These are phyloP conservation scores for Scaptomyza tumidula DNA, from an alignment of 2,888 invertebrate species.

Conservation along the genomic window DNA sequence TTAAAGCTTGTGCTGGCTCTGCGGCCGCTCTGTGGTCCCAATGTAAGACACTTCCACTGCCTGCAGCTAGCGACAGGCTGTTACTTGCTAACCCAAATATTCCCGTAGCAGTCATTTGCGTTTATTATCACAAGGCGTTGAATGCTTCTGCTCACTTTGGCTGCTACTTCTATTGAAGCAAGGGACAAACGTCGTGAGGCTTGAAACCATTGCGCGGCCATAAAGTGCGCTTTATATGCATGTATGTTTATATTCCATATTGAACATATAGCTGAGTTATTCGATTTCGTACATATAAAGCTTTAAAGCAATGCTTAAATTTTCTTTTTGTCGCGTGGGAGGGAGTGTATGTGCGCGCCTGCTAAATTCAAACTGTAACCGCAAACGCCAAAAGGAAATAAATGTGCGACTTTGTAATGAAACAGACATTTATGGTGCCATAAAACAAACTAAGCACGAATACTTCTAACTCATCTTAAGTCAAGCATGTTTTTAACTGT, in stretches of 20 bases:
- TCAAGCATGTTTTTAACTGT: constrained; percentile 25
- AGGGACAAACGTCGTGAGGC: constrained; percentile 10
- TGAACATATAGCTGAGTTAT: constrained; percentile 62
- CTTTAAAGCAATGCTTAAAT: constrained; percentile 61
- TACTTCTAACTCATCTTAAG: constrained; percentile 72
- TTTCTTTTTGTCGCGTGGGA: constrained; percentile 45
- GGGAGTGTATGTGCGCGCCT: constrained; percentile 17
- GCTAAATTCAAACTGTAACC: constrained; percentile 62
- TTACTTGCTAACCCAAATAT: constrained; percentile 62
- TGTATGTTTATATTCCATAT: constrained; percentile 40
- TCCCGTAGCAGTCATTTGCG: constrained; percentile 77
- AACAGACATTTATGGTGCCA: constrained; percentile 77
- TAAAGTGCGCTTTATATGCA: constrained; percentile 32
- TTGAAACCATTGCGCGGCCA: constrained; percentile 15
- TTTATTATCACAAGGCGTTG: constrained; percentile 72
- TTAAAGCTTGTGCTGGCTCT: constrained; percentile 21
- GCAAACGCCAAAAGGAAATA: constrained; percentile 67
- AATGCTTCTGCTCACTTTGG: constrained; percentile 25
- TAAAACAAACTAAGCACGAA: constrained; percentile 76
- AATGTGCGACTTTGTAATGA: constrained; percentile 77
- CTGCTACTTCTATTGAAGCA: not conserved
- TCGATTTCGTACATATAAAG: constrained; percentile 59
- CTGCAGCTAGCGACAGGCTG: constrained; percentile 43
- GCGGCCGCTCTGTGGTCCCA: constrained; percentile 32
- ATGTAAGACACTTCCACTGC: constrained; percentile 17